Percentiles rank a stretch among this genome's conserved stretches.
phyloP scores from a whole-genome alignment of 2,797 vertebrate genomes.

The Sebastes nivosus region DNA sequence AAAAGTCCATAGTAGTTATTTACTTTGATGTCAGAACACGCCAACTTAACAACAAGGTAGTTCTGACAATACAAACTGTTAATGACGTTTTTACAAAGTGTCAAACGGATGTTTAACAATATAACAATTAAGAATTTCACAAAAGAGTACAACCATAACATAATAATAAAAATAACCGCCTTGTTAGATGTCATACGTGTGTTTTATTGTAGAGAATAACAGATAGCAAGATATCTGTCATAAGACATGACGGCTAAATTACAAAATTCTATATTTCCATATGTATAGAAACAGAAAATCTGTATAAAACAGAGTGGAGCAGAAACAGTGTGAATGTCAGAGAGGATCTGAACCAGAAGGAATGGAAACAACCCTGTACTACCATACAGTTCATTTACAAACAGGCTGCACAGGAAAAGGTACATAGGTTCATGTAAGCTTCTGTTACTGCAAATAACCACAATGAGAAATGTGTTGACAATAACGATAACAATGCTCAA shows the following conservation, averaged over 20 bases:
- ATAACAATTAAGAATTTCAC: constrained; percentile 29
- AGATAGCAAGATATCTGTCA: constrained; percentile 72
- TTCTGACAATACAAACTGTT: constrained; percentile 63
- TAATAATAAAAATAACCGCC: neutral
- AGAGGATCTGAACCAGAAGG: constrained; percentile 48
- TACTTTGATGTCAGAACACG: constrained; percentile 49
- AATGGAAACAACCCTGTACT: constrained; percentile 49
- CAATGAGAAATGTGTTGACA: constrained; percentile 29
- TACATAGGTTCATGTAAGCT: constrained; percentile 72
- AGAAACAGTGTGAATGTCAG: constrained; percentile 16
- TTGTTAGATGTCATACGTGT: constrained; percentile 45
- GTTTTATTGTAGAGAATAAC: constrained; percentile 62
- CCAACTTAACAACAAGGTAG: constrained; percentile 55
- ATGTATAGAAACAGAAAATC: constrained; percentile 59
- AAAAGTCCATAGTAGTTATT: constrained; percentile 61
- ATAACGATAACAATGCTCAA: neutral
- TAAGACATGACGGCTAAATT: constrained; percentile 69
- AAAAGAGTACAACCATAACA: constrained; percentile 45
- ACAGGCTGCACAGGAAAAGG: constrained; percentile 30
- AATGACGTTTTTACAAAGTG: constrained; percentile 62
- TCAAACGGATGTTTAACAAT: constrained; percentile 26
- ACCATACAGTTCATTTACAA: constrained; percentile 66
- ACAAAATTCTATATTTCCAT: constrained; percentile 49
- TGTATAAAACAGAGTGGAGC: constrained; percentile 49
- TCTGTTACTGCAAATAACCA: constrained; percentile 48